Base-by-base conservation (phyloP, 2,113 vertebrate genomes). In the Geococcyx californianus region DNA sequence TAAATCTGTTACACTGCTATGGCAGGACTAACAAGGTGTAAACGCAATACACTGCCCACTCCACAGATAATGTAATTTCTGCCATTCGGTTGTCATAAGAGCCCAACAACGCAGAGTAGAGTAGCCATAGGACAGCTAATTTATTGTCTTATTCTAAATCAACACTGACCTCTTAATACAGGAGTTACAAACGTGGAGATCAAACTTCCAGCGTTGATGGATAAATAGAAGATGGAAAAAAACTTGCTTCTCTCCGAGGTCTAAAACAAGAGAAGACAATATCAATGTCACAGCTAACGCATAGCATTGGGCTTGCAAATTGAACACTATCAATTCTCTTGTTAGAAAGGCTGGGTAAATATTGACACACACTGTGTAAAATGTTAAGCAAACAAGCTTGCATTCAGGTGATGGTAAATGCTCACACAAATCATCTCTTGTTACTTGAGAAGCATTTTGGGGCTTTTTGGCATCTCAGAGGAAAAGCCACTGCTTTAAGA, bases 191-290 rank as follows among this genome's bases (percentile, higher is more conserved):
- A 95, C 14, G 98, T 99, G 6, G 99, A 99, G 97, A 99, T 94
- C 96, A 99, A 98, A 90, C 99, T 99, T 78, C 99, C 99, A 76
- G 99, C 99, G 68, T 99, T 99, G 97, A 99, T 99, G 29, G 99
- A 98, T 97, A 99, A 98, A 97, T 99, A 99, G 98, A 99, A 99
- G 92, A 99, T 98, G 69, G 99, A 99, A 98, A 99, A 99, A 97
- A 99, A 99, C 90, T 98, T 99, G 95, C 97, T 98, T 95, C 99
- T 98, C 95, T 99, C 99, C 4, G 97, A 96, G n/a, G 63, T 92
- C 99, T 99, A 97, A 93, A 98, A 97, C 54, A 93, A 96, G 64
- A 92, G 28, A 97, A 95, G 81, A 95, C 69, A 87, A 52, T 77
- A 89, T 94, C 84, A 96, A 60, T 60, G 91, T 86, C 84, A 96